Evolutionary conservation across 1,140 invertebrate species (phyloP).

Genomic region (Papilio machaon): DNA sequence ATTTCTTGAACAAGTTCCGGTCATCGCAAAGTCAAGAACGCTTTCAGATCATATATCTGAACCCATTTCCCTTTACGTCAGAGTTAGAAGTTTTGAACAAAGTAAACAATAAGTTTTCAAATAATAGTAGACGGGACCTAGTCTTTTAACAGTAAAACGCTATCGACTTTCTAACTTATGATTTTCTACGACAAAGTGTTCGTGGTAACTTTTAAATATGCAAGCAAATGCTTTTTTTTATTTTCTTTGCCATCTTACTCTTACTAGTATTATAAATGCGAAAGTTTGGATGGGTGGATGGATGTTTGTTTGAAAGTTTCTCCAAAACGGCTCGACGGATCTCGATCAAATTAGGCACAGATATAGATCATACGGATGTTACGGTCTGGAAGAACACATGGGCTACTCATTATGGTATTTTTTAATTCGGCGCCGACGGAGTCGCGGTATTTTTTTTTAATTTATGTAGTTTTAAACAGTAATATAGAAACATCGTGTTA

Average conservation of each 20-base stretch:
- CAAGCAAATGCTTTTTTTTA: not conserved
- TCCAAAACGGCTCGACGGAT: no score
- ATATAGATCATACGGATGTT: no score
- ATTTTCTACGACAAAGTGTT: constrained; percentile 3
- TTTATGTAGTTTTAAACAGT: no score
- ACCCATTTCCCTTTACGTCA: not conserved
- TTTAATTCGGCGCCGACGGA: no score
- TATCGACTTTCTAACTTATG: not conserved
- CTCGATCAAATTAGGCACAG: no score
- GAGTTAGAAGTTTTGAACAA: not conserved
- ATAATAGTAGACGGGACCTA: not conserved
- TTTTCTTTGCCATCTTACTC: no score
- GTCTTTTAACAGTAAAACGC: not conserved
- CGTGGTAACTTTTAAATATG: constrained; percentile 9
- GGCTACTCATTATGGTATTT: no score
- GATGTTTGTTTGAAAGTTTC: no score
- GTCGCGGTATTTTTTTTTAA: no score
- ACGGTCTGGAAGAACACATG: no score
- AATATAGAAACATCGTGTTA: not conserved
- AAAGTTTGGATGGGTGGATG: no score
- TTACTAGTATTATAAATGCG: no score
- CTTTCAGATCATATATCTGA: not conserved
- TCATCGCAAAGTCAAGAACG: not conserved
- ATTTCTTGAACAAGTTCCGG: not conserved
- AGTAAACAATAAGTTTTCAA: constrained; percentile 2